Evolutionary conservation across 2,113 vertebrate genomes (phyloP).

Genomic region (human): GRCh38 chr3:47542501-47543000

Average conservation of each 20-base stretch:
- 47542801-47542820: conserved; percentile 55
- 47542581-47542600: not conserved
- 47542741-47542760: not conserved
- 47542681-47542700: conserved; percentile 63
- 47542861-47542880: conserved; percentile 69
- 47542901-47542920: not conserved
- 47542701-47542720: not conserved
- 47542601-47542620: conserved; percentile 59
- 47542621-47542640: conserved; percentile 31
- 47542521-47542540: conserved; percentile 51
- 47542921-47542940: conserved; percentile 23
- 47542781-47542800: conserved; percentile 38
- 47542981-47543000: conserved; percentile 26
- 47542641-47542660: conserved; percentile 50
- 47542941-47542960: not conserved
- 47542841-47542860: conserved; percentile 60
- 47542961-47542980: not conserved
- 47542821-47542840: conserved; percentile 62
- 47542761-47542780: conserved; percentile 32
- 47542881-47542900: conserved; percentile 36
- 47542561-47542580: conserved; percentile 44
- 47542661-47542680: conserved; percentile 55
- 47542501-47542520: not conserved
- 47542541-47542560: conserved; percentile 71
- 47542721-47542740: conserved; percentile 39